phyloP scores from a whole-genome alignment of 2,888 invertebrate genomes.

The Ennomos fuscantarius region DNA sequence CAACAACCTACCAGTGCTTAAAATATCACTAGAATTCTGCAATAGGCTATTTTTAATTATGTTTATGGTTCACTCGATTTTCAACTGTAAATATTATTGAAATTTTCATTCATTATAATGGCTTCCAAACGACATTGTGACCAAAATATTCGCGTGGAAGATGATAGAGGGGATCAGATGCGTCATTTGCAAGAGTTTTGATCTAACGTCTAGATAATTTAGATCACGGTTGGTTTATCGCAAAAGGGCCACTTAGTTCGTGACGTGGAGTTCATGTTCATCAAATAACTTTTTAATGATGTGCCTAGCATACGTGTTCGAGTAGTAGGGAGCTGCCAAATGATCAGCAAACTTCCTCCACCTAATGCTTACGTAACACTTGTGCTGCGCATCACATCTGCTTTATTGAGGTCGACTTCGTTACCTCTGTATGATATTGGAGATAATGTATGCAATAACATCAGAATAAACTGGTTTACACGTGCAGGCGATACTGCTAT shows the following conservation, averaged over 20 bases:
- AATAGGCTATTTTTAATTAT: conserved; percentile 29
- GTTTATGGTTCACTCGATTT: conserved; percentile 23
- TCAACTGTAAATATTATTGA: conserved; percentile 14
- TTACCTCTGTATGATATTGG: conserved; percentile 27
- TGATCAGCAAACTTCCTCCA: conserved; percentile 61
- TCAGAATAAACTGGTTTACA: conserved; percentile 7
- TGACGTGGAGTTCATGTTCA: neutral
- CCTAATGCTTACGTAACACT: conserved; percentile 64
- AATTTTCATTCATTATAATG: conserved; percentile 6
- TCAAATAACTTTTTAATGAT: conserved; percentile 40
- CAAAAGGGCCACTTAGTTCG: conserved; percentile 1
- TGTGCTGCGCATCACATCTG: conserved; percentile 45
- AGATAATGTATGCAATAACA: conserved; percentile 5
- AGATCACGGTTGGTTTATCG: conserved; percentile 3
- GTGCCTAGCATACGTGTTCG: conserved; percentile 55
- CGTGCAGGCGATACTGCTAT: neutral
- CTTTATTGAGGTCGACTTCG: conserved; percentile 55
- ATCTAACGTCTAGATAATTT: conserved; percentile 6
- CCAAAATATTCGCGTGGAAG: neutral
- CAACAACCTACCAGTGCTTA: conserved; percentile 44
- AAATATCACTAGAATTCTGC: conserved; percentile 38
- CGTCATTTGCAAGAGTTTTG: conserved; percentile 2
- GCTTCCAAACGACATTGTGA: conserved; percentile 4
- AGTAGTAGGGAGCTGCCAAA: conserved; percentile 56
- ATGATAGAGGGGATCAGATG: neutral